Conservation (phyloP, 2,113 vertebrate genomes). For the Solea solea region DNA sequence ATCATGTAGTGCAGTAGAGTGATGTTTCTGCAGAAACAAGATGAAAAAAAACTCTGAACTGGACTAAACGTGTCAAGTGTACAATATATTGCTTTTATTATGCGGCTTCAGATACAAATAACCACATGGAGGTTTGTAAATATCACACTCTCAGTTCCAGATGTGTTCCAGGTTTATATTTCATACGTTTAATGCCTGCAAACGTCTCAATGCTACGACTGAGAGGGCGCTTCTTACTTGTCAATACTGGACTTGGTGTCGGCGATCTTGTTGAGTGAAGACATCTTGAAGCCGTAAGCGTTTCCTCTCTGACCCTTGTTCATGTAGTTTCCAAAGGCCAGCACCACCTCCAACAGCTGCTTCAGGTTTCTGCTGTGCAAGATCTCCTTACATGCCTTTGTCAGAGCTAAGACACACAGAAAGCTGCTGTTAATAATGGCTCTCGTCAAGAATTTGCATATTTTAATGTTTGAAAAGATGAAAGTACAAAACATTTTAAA, state of each 20-base stretch:
- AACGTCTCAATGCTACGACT: neutral
- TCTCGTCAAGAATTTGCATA: neutral
- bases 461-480: neutral
- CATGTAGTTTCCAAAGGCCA: constrained; percentile 99
- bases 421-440: neutral
- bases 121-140: constrained; percentile 5
- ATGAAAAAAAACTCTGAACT: neutral
- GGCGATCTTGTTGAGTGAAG: constrained; percentile 97
- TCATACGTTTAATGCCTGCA: neutral
- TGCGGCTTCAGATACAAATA: constrained; percentile 6
- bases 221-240: constrained; percentile 86
- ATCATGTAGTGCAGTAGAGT: constrained; percentile 99
- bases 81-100: constrained; percentile 17
- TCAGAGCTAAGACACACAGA: constrained; percentile 82
- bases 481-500: neutral
- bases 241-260: constrained; percentile 99
- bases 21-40: constrained; percentile 86
- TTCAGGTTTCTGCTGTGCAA: constrained; percentile 90
- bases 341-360: constrained; percentile 96
- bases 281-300: constrained; percentile 96
- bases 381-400: constrained; percentile 90
- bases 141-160: constrained; percentile 18
- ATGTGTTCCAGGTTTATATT: constrained; percentile 30
- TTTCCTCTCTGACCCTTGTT: constrained; percentile 99
- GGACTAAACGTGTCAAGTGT: constrained; percentile 8